Evolutionary conservation across 2,113 vertebrate species (phyloP).

Genomic region (Blennius ocellaris): DNA sequence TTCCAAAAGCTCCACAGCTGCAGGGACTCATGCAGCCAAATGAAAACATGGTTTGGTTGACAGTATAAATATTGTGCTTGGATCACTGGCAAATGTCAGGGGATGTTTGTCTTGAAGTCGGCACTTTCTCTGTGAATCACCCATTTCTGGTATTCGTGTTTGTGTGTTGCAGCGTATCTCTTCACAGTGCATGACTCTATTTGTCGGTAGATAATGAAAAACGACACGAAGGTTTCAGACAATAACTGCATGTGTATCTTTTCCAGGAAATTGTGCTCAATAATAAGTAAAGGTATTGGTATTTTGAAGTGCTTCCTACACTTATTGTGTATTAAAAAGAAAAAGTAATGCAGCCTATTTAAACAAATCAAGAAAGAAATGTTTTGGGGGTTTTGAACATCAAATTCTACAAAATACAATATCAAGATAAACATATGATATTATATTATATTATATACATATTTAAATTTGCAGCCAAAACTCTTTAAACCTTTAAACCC

Average conservation of each 20-base stretch:
- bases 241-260: background rate
- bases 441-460: too few species aligned
- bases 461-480: too few species aligned
- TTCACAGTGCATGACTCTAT: background rate
- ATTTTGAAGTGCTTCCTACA: too few species aligned
- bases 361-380: too few species aligned
- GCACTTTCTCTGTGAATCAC: slow-evolving; percentile 1
- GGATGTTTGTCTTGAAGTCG: slow-evolving; percentile 8
- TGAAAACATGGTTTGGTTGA: slow-evolving; percentile 65
- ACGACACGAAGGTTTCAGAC: background rate
- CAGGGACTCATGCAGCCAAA: slow-evolving; percentile 21
- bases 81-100: slow-evolving; percentile 47
- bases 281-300: too few species aligned
- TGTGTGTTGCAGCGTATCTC: background rate
- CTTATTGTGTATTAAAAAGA: too few species aligned
- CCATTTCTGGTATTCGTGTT: slow-evolving; percentile 13
- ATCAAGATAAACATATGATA: too few species aligned
- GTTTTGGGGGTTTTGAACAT: too few species aligned
- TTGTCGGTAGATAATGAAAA: background rate
- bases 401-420: too few species aligned
- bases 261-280: too few species aligned
- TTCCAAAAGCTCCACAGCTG: slow-evolving; percentile 42
- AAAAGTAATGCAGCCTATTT: too few species aligned
- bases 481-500: too few species aligned
- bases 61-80: slow-evolving; percentile 64